Conservation (phyloP, 2,113 vertebrate genomes). For the Leptocoma aspasia region DNA sequence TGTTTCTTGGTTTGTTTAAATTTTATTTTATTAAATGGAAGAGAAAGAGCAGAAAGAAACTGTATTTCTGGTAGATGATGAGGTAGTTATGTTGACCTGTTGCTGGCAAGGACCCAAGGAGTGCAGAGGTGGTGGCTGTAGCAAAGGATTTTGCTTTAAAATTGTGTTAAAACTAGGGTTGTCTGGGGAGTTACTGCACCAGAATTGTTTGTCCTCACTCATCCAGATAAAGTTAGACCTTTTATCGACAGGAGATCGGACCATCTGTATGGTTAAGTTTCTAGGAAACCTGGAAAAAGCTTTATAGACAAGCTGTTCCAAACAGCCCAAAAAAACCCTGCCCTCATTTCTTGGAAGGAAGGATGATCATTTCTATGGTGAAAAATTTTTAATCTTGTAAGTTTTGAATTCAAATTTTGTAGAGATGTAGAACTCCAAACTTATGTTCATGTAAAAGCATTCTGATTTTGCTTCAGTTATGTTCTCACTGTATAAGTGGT, state of each 20-base stretch:
- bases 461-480: background rate
- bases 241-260: background rate
- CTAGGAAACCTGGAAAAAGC: background rate
- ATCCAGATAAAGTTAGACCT: background rate
- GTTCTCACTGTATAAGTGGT: background rate
- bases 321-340: background rate
- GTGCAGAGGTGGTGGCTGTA: background rate
- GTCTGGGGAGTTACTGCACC: background rate
- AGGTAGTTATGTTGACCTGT: background rate
- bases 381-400: background rate
- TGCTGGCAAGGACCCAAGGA: background rate
- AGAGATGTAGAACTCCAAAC: background rate
- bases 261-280: background rate
- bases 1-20: background rate
- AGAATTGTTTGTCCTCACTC: background rate
- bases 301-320: background rate
- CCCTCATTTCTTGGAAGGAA: background rate
- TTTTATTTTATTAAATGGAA: background rate
- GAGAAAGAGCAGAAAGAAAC: background rate
- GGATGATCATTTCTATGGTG: background rate
- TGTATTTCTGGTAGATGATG: background rate
- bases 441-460: background rate
- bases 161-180: background rate
- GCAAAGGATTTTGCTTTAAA: background rate
- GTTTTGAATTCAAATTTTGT: background rate